Percentiles rank a stretch among this genome's conserved stretches.
Conservation (phyloP, 2,113 vertebrate genomes). For the Ploceus nigricollis region DNA sequence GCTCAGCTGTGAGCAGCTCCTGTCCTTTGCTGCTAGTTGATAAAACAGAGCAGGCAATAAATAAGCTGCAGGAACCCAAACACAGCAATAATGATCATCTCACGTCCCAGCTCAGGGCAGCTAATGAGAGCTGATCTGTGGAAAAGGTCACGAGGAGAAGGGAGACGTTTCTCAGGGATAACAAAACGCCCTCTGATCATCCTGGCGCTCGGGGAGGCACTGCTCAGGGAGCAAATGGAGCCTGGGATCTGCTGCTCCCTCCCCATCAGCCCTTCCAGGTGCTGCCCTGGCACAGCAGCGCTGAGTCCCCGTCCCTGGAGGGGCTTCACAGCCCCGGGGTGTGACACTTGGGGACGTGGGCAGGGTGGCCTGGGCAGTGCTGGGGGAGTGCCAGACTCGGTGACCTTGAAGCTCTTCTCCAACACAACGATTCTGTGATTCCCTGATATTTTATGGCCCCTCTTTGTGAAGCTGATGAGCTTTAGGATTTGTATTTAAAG, state of each 20-base stretch:
- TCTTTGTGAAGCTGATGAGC: not conserved
- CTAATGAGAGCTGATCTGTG: not conserved
- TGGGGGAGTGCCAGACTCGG: rapidly evolving
- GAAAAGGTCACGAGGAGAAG: not conserved
- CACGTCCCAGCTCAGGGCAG: not conserved
- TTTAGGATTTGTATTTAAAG: not conserved
- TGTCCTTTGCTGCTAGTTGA: not conserved
- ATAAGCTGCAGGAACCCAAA: not conserved
- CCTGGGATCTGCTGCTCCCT: not conserved
- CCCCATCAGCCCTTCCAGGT: not conserved
- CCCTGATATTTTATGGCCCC: not conserved
- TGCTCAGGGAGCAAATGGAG: not conserved
- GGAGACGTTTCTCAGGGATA: not conserved
- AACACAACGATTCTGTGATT: rapidly evolving
- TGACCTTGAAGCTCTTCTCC: not conserved
- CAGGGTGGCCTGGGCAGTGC: not conserved
- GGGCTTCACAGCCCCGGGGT: rapidly evolving
- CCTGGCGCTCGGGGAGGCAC: not conserved
- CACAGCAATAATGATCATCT: not conserved
- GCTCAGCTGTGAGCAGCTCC: not conserved
- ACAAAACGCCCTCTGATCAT: not conserved
- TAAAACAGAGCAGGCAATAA: not conserved
- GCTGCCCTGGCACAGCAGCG: not conserved
- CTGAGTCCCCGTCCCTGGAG: rapidly evolving
- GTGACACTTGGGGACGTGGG: rapidly evolving